Evolutionary conservation across 2,888 invertebrate genomes (phyloP), one percentile per base, ranked within the genome.

Genomic region (Aleiodes alternator): DNA sequence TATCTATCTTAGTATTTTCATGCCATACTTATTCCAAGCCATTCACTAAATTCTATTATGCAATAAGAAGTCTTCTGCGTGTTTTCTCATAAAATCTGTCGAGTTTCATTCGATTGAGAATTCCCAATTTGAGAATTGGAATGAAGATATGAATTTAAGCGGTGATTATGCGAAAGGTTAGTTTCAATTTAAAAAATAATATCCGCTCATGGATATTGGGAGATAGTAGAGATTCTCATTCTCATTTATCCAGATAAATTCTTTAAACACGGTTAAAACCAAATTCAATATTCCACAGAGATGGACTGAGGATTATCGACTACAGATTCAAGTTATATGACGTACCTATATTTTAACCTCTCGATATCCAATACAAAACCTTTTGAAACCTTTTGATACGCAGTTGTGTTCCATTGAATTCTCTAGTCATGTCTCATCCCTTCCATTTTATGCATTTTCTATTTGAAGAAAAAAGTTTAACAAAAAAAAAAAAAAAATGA

Each of bases 251-350:
- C 61, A 11, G 6, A 23, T n/a, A 38, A 61, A 61, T 61, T 61
- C 61, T 43, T n/a, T 38, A 4, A 61, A 43, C 38, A 14, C 38
- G 12, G 38, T 11, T 23, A 66, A 43, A 9, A 16, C 38, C 64
- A 71, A 69, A 48, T 70, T 59, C 38, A 43, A 5, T 11, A 53
- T 53, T 11, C n/a, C 23, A 23, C 71, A 48, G 56, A 51, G 53
- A 43, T 57, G 64, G 74, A 76, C 73, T 69, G 16, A 34, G 66
- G 76, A 78, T 78, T 76, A 78, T 78, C 76, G 78, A 76, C 78
- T 72, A 56, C 73, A 43, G 71, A 23, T 68, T 69, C 51, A 34
- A 69, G 69, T 78, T 78, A 38, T 76, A 76, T 76, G 78, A 76
- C 69, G 76, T 38, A 68, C 53, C 76, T 61, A 61, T 29, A 9